Evolutionary conservation across 2,888 invertebrate genomes (phyloP).

Genomic region (Agonopterix arenella): DNA sequence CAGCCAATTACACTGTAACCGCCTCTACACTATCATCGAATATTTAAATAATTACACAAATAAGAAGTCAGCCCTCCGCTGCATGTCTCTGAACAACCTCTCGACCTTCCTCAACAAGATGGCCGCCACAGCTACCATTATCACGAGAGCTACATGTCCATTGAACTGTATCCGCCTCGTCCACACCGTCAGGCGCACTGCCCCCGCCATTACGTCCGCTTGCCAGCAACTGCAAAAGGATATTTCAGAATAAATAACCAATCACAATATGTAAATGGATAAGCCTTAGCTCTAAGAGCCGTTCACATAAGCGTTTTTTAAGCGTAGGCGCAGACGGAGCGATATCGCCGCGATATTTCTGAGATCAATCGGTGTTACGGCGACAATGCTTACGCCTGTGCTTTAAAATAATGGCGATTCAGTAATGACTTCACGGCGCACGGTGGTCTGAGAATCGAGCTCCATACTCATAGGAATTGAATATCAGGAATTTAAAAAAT

Average conservation of each 20-base stretch:
- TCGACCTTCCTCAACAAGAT: constrained; percentile 24
- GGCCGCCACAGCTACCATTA: constrained; percentile 45
- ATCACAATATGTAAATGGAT: too few species aligned
- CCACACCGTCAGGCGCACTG: constrained; percentile 76
- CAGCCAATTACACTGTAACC: constrained; percentile 53
- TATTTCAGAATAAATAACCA: background rate
- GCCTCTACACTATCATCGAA: constrained; percentile 13
- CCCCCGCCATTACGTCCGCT: constrained; percentile 73
- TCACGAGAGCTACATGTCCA: constrained; percentile 59
- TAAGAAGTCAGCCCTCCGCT: background rate
- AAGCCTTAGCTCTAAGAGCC: too few species aligned
- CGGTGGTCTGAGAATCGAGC: too few species aligned
- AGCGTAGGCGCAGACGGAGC: too few species aligned
- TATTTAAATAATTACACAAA: background rate
- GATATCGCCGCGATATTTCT: too few species aligned
- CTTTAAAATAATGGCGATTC: too few species aligned
- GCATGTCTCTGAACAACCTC: constrained; percentile 45
- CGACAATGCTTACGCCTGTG: too few species aligned
- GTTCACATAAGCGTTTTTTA: too few species aligned
- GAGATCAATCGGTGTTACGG: too few species aligned
- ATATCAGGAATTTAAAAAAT: too few species aligned
- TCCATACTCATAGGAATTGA: too few species aligned
- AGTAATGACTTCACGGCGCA: too few species aligned
- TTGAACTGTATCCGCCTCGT: constrained; percentile 56
- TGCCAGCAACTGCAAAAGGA: constrained; percentile 81